Evolutionary conservation across 35 echinoderm and acorn worm species (phyloP).

Genomic region (Apostichopus parvimensis): DNA sequence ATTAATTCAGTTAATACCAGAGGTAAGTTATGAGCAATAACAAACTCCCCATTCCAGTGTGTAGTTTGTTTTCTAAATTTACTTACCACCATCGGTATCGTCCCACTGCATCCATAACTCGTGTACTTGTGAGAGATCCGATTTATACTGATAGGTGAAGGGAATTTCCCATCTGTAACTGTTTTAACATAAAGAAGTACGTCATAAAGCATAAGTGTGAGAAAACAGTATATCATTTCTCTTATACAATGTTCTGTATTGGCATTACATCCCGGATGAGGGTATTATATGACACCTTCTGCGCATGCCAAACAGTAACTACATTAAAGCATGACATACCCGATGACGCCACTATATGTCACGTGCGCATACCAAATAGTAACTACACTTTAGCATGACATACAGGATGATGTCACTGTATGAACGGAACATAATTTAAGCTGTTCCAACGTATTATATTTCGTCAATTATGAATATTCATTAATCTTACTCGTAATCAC

Average conservation of each 20-base stretch:
- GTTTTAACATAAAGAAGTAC: background rate
- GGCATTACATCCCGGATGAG: too few relatives aligned
- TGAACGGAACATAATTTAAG: background rate
- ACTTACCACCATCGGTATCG: conserved; percentile 20
- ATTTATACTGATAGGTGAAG: conserved; percentile 61
- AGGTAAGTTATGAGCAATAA: too few relatives aligned
- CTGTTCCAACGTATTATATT: background rate
- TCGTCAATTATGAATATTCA: background rate
- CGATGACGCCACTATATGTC: background rate
- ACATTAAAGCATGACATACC: too few relatives aligned
- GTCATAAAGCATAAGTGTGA: too few relatives aligned
- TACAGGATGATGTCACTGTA: background rate
- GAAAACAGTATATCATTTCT: too few relatives aligned
- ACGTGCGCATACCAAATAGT: background rate
- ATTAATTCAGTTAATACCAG: too few relatives aligned
- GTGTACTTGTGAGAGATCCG: background rate
- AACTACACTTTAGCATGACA: background rate
- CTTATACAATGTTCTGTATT: too few relatives aligned
- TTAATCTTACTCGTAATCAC: conserved; percentile 73
- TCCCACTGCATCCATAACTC: conserved; percentile 48
- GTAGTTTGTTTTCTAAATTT: background rate
- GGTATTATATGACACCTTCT: too few relatives aligned
- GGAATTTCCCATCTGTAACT: conserved; percentile 81
- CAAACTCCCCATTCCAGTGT: background rate
- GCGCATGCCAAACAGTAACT: too few relatives aligned